Evolutionary conservation across 2,888 invertebrate genomes (phyloP).

Genomic region (Ophion slaviceki): DNA sequence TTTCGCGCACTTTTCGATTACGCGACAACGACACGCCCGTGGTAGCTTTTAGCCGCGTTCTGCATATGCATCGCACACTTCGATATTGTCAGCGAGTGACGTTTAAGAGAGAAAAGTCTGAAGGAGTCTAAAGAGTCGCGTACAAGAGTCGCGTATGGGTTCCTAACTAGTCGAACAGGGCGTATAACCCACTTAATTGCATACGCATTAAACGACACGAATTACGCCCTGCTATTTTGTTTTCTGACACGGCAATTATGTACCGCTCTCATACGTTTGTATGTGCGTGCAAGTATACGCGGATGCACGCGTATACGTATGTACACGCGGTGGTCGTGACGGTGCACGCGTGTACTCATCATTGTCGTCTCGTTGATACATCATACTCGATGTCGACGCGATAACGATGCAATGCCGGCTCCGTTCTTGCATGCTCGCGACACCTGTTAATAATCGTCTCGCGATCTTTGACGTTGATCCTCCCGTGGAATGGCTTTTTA

Average conservation of each 20-base stretch:
- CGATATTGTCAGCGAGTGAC: constrained; percentile 8
- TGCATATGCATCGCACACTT: background rate
- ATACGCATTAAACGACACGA: constrained; percentile 1
- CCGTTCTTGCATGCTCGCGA: constrained; percentile 53
- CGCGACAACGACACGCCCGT: background rate
- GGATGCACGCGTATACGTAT: background rate
- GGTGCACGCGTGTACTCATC: background rate
- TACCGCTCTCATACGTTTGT: background rate
- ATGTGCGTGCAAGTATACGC: background rate
- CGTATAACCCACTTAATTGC: constrained; percentile 4
- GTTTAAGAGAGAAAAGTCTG: background rate
- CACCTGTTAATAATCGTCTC: constrained; percentile 65
- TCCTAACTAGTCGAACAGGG: constrained; percentile 15
- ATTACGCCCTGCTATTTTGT: constrained; percentile 8
- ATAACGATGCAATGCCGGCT: constrained; percentile 41
- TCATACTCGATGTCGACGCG: constrained; percentile 30
- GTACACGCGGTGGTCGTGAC: background rate
- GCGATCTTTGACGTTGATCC: constrained; percentile 36
- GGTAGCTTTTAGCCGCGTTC: background rate
- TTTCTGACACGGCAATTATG: constrained; percentile 10
- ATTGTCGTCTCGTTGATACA: constrained; percentile 50
- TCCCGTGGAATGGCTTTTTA: constrained; percentile 44
- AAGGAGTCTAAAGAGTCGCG: background rate
- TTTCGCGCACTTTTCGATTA: background rate
- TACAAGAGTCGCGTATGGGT: background rate